Conservation (phyloP, 2,888 invertebrate species). For the Pachycephus smyrnensis region DNA sequence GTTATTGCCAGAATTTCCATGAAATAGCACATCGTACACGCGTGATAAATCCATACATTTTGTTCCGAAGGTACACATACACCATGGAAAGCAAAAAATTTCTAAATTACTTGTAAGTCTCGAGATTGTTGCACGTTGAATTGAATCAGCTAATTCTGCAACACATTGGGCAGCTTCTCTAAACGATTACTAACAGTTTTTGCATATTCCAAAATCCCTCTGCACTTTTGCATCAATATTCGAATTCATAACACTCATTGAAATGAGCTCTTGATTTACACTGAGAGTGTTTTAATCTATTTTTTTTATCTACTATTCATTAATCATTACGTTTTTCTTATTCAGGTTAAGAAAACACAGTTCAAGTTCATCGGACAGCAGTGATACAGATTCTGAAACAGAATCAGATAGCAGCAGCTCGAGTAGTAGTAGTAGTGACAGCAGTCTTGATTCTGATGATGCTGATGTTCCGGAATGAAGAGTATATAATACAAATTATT, state of each 20-base stretch:
- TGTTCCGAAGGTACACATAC: slow-evolving; percentile 44
- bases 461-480: slow-evolving; percentile 14
- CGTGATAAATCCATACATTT: slow-evolving; percentile 18
- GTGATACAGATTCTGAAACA: slow-evolving; percentile 37
- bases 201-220: background rate
- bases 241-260: background rate
- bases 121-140: background rate
- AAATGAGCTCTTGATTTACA: background rate
- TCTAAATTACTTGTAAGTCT: slow-evolving; percentile 46
- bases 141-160: background rate
- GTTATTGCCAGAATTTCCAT: background rate
- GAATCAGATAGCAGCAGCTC: slow-evolving; percentile 40
- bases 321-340: slow-evolving; percentile 11
- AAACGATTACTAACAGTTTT: background rate
- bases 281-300: background rate
- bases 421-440: slow-evolving; percentile 33
- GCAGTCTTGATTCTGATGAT: slow-evolving; percentile 55
- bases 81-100: slow-evolving; percentile 40
- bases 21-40: background rate
- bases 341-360: slow-evolving; percentile 16
- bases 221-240: background rate
- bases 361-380: slow-evolving; percentile 29
- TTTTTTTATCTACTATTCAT: background rate
- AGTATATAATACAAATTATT: background rate
- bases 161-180: background rate